phyloP scores from a whole-genome alignment of 2,888 invertebrate species.

The Gisinianus flammeolus region DNA sequence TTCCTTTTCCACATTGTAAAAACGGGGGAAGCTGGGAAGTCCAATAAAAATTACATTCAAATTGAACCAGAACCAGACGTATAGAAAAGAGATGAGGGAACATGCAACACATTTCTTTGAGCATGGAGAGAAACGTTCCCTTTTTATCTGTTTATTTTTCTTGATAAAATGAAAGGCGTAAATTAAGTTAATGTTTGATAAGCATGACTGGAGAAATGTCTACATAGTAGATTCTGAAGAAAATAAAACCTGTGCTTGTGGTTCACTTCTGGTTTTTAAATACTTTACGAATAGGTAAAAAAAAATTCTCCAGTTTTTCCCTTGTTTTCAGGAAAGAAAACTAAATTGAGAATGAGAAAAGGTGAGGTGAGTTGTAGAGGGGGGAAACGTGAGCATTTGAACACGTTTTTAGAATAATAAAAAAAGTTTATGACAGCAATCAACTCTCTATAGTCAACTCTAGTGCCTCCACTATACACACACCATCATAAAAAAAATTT shows the following conservation, averaged over 20 bases:
- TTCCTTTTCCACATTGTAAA: too few species aligned
- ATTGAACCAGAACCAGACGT: too few species aligned
- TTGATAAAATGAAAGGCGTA: neutral
- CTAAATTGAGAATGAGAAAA: neutral
- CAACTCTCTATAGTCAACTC: constrained; percentile 7
- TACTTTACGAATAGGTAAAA: too few species aligned
- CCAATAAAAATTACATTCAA: too few species aligned
- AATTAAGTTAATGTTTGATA: neutral
- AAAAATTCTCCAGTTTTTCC: too few species aligned
- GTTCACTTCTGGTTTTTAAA: too few species aligned
- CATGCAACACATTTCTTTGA: neutral
- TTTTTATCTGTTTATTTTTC: neutral
- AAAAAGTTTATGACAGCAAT: neutral
- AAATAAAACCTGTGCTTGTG: too few species aligned
- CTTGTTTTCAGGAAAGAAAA: neutral
- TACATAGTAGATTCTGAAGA: too few species aligned
- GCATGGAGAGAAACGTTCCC: neutral
- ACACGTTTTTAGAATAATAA: neutral
- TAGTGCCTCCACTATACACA: neutral
- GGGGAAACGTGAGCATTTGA: neutral
- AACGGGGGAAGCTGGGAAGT: too few species aligned
- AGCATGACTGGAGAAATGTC: too few species aligned
- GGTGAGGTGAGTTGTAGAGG: neutral
- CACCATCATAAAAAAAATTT: too few species aligned
- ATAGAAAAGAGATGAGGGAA: neutral